These are phyloP conservation scores for Napeogenes sylphis DNA, from an alignment of 2,888 invertebrate species.

Conservation along the genomic window DNA sequence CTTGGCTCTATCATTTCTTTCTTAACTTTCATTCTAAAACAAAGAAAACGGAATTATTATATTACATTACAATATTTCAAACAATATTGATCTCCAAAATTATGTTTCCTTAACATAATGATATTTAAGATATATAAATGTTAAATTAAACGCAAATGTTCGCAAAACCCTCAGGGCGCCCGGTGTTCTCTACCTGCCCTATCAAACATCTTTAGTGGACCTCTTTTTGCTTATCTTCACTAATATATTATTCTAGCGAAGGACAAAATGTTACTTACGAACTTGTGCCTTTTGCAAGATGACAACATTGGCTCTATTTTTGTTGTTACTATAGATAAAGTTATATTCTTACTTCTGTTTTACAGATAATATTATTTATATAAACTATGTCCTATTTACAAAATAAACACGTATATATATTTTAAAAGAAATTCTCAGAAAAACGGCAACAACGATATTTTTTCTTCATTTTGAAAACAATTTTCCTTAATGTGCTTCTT, in stretches of 20 bases:
- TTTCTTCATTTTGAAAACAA: too few relatives aligned
- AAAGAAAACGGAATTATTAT: too few relatives aligned
- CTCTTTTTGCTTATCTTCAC: conserved; percentile 55
- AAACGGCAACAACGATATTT: too few relatives aligned
- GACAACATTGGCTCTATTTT: conserved; percentile 16
- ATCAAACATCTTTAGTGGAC: conserved; percentile 33
- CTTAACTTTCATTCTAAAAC: too few relatives aligned
- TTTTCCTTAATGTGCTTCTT: too few relatives aligned
- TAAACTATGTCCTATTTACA: too few relatives aligned
- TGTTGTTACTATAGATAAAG: neutral
- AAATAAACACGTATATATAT: neutral
- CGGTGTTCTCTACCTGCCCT: conserved; percentile 22
- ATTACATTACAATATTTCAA: too few relatives aligned
- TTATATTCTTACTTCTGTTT: neutral
- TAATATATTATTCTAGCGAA: conserved; percentile 32
- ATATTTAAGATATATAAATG: neutral
- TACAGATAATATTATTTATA: too few relatives aligned
- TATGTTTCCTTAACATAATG: neutral
- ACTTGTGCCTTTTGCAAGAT: conserved; percentile 26
- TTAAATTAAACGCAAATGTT: conserved; percentile 11
- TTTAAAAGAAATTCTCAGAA: too few relatives aligned
- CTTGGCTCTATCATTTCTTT: too few relatives aligned
- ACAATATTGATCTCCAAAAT: too few relatives aligned
- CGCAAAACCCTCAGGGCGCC: conserved; percentile 11
- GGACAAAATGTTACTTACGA: conserved; percentile 19